Evolutionary conservation across 2,888 invertebrate genomes (phyloP), one percentile per base, ranked within the genome.

Genomic region (Ectemnius cavifrons): DNA sequence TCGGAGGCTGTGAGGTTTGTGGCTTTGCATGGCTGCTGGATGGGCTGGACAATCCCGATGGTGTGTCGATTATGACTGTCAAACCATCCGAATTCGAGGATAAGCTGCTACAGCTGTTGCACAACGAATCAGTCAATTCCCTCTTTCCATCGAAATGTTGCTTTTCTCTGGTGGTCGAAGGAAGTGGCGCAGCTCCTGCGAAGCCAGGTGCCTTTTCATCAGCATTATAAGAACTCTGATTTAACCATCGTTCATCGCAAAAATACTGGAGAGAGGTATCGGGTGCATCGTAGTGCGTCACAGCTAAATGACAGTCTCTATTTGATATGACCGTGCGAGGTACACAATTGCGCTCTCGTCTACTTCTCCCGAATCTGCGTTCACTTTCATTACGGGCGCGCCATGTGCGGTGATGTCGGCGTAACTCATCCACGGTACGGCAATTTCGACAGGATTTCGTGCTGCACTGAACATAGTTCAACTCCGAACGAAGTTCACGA

Each of bases 181-280:
- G 73, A 11, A 91, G 74, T 11, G 90, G 85, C 13, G 90, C 87
- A 46, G 91, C 89, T 28, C 93, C 92, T 73, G 93, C 92, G 0
- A 91, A 89, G 0, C 93, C 93, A 2, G 93, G 91, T 81, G 95
- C 94, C 82, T 95, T 95, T 84, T 96, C 96, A 84, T 97, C 96
- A 88, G 97, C 97, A 23, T 23, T 23, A 23, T 23, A 23, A 23
- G 23, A 23, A 0, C 96, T 96, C 85, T 96, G 96, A 0, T 96
- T 96, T 91, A 96, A 94, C 96, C 97, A 97, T 85, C 96, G 95
- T 87, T 97, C 97, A 86, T 97, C 97, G 89, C 95, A 94, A 86
- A 96, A 97, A 89, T 95, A 96, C 90, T 97, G 97, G 56, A 96
- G 95, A 0, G 97, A 96, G 13, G 96, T 97, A 84, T 97, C 96